Conservation (phyloP, 1,140 invertebrate genomes). For the Trichonephila clavata region DNA sequence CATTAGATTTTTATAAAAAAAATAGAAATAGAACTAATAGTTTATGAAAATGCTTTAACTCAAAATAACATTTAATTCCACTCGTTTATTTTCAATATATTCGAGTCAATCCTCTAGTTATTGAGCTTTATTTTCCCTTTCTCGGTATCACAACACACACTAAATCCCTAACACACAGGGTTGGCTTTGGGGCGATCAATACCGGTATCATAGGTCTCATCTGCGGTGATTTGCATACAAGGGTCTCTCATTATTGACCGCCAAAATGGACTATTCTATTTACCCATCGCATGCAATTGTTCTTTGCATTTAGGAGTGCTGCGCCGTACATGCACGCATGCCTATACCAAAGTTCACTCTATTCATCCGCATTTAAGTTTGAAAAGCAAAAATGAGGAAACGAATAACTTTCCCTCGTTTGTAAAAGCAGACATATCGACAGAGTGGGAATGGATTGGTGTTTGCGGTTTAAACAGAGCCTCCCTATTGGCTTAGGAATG, state of each 20-base stretch:
- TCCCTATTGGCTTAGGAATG: background rate
- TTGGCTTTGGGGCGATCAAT: background rate
- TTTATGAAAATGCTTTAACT: background rate
- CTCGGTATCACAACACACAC: background rate
- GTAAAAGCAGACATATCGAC: background rate
- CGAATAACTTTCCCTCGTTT: background rate
- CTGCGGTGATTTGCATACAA: background rate
- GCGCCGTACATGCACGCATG: background rate
- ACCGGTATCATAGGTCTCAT: background rate
- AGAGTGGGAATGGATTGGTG: background rate
- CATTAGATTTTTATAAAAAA: no score
- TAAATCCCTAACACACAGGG: background rate
- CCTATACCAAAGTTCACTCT: background rate
- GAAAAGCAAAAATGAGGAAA: background rate
- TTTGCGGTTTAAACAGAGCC: background rate
- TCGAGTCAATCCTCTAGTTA: background rate
- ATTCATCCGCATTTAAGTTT: background rate
- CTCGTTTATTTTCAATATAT: background rate
- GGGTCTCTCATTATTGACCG: conserved; percentile 25
- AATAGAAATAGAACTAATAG: background rate
- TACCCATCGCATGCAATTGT: conserved; percentile 43
- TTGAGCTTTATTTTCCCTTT: background rate
- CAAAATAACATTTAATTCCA: background rate
- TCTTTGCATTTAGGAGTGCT: background rate
- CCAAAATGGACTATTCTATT: conserved; percentile 40